Conservation (phyloP, 2,113 vertebrate genomes). For the Planiliza haematocheilus region DNA sequence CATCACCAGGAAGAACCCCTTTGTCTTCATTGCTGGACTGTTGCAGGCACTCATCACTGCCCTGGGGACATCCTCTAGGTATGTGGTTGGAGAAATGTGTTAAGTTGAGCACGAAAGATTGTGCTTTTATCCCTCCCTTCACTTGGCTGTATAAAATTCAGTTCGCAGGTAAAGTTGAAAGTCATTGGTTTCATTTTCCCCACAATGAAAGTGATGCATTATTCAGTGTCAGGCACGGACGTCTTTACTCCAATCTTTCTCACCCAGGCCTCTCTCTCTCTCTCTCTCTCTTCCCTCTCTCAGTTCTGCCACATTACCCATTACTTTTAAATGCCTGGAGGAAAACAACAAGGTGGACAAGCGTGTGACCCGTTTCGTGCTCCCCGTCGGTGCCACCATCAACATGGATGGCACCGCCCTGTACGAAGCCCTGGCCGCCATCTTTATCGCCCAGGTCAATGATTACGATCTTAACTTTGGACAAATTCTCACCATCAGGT, state of each 20-base stretch:
- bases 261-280: not conserved
- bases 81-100: not conserved
- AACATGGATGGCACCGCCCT: constrained; percentile 98
- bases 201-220: too few species aligned
- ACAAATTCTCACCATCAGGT: constrained; percentile 98
- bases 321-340: constrained; percentile 96
- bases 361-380: constrained; percentile 93
- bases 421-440: constrained; percentile 96
- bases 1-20: constrained; percentile 94
- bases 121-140: not conserved
- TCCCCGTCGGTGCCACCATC: constrained; percentile 95
- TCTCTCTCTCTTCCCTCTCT: constrained; percentile 5
- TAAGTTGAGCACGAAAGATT: not conserved
- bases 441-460: constrained; percentile 98
- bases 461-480: constrained; percentile 94
- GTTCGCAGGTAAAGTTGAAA: not conserved
- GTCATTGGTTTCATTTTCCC: too few species aligned
- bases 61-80: constrained; percentile 98
- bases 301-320: constrained; percentile 94
- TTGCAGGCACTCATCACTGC: constrained; percentile 96
- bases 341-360: constrained; percentile 96
- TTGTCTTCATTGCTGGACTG: constrained; percentile 92
- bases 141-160: not conserved
- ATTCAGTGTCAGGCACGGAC: too few species aligned
- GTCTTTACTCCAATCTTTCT: too few species aligned